Conservation (phyloP, 2,888 invertebrate species). For the Brachyptera risi region DNA sequence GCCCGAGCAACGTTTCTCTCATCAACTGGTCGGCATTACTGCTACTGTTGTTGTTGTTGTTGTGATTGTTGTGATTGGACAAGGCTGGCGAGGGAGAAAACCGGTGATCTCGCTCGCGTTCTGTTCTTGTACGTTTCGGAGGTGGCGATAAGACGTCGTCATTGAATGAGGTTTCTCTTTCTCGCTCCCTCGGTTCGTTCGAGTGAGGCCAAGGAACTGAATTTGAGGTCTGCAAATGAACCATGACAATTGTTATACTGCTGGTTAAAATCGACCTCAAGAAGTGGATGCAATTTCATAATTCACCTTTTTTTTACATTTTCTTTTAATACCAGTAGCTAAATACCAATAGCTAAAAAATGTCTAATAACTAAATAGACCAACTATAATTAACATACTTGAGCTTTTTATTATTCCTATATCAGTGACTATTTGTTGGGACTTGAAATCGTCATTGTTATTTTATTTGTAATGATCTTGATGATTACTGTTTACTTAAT, state of each 20-base stretch:
- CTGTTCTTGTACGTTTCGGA: slow-evolving; percentile 66
- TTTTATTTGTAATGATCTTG: no score
- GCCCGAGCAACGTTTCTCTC: slow-evolving; percentile 68
- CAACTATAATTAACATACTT: no score
- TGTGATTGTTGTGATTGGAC: slow-evolving; percentile 25
- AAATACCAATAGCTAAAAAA: no score
- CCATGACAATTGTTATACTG: slow-evolving; percentile 5
- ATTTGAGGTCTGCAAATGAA: slow-evolving; percentile 55
- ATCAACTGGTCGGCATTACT: slow-evolving; percentile 52
- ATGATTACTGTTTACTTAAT: no score
- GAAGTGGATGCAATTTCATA: no score
- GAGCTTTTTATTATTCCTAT: no score
- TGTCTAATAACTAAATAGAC: no score
- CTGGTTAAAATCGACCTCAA: no score
- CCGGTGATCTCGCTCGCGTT: slow-evolving; percentile 52
- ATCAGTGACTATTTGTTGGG: no score
- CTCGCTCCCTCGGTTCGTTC: slow-evolving; percentile 33
- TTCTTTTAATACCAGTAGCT: no score
- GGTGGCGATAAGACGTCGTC: slow-evolving; percentile 60
- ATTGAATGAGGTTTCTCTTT: slow-evolving; percentile 32
- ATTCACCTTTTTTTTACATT: no score
- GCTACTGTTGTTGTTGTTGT: slow-evolving; percentile 25
- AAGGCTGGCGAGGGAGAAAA: slow-evolving; percentile 41
- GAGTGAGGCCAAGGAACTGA: slow-evolving; percentile 60
- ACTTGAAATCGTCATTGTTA: no score